Conservation (phyloP, 2,113 vertebrate genomes). For the Megaleporinus macrocephalus region DNA sequence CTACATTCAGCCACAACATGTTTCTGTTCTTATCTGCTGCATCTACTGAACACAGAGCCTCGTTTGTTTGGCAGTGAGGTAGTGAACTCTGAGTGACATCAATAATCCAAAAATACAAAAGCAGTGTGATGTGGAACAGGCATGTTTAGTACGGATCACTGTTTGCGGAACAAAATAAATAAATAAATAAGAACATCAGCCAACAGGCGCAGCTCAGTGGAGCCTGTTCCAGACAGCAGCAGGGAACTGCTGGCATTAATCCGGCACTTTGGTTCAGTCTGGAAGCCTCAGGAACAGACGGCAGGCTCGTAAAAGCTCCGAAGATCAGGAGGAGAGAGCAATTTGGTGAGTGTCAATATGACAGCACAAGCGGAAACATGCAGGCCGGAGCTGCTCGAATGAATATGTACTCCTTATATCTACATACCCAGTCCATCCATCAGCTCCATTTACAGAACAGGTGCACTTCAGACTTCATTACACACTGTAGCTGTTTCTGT, state of each 20-base stretch:
- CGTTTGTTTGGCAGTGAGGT: not conserved
- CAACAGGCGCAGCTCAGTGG: not conserved
- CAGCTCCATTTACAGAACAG: too few relatives aligned
- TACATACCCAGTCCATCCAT: too few relatives aligned
- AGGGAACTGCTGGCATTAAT: constrained; percentile 20
- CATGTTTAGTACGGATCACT: not conserved
- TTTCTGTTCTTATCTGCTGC: not conserved
- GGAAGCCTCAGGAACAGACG: not conserved
- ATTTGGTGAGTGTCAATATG: constrained; percentile 10
- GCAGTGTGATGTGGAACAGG: not conserved
- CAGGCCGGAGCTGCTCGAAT: not conserved
- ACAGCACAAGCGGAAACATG: not conserved
- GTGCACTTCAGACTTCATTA: too few relatives aligned
- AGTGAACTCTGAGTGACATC: constrained; percentile 2
- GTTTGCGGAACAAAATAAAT: not conserved
- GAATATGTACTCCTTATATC: too few relatives aligned
- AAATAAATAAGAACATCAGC: too few relatives aligned
- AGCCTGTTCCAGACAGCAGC: not conserved
- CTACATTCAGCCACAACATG: not conserved
- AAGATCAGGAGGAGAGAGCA: constrained; percentile 27
- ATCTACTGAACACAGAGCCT: not conserved
- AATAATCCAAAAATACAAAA: not conserved
- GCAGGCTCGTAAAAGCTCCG: constrained; percentile 8
- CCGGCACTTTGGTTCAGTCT: constrained; percentile 10
- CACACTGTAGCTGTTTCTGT: too few relatives aligned